Evolutionary conservation across 2,797 vertebrate species (phyloP), one percentile per base, ranked within the genome.

Genomic region (Kryptopterus vitreolus): DNA sequence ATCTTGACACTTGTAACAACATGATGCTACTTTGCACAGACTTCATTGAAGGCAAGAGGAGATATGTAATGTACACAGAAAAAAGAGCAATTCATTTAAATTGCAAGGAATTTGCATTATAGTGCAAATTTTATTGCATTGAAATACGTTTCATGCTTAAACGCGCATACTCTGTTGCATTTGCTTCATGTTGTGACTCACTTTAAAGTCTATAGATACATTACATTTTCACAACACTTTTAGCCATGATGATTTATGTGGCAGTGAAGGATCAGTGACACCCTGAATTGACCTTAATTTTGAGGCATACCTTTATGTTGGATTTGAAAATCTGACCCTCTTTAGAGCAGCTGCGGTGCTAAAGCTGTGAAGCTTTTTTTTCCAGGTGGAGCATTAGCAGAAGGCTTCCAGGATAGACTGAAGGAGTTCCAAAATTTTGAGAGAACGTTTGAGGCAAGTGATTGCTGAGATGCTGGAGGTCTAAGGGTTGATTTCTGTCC

Each of bases 351-450:
- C 13, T 46, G 50, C 26, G 35, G 20, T 75, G 46, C 43, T 46
- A 9, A 52, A 77, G 31, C 46, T 58, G 48, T 11, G 24, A 24
- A 73, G 38, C 71, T 35, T 78, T 71, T 59, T 26, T 53, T 77
- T 63, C 1, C 86, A 94, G 94, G 94, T 82, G 94, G 93, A 0
- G 93, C 94, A 76, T 88, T 95, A 77, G 93, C 94, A 18, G 94
- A 95, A 69, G 94, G 94, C 38, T 95, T 95, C 84, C 88, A 93
- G 52, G 93, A 94, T 77, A 91, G 94, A 81, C 87, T 95, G 65
- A 92, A 90, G 78, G 94, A 94, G 90, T 95, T 95, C 82, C 92
- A 94, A 85, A 87, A 78, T 80, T 95, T 95, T 87, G 94, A 95
- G 86, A 89, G 92, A 86, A 91, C 90, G 43, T 95, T 95, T 91